Conservation (phyloP, 37 sponge, comb jelly and placozoan species). For the Diacarnus erythraeanus region DNA sequence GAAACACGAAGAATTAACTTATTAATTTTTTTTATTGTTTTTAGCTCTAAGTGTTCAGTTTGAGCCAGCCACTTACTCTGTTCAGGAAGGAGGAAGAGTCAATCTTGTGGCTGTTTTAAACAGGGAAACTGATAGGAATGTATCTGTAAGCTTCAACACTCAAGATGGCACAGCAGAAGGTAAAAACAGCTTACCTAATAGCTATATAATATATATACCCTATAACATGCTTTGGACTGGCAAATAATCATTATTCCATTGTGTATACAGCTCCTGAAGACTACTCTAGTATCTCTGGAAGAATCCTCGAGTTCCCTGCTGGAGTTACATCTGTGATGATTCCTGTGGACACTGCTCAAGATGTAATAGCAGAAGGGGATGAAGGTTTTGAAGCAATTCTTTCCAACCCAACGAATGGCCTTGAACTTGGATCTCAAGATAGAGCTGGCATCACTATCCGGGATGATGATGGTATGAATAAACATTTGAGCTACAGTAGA, state of each 20-base stretch:
- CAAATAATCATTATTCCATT: neutral
- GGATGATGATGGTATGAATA: conserved; percentile 42
- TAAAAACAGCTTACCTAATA: too few species aligned
- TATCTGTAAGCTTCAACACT: conserved; percentile 22
- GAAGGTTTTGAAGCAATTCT: conserved; percentile 43
- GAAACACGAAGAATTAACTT: neutral
- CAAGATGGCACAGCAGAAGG: conserved; percentile 49
- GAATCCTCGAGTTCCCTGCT: conserved; percentile 14
- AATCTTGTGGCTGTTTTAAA: neutral
- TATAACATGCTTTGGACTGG: too few species aligned
- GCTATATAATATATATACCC: too few species aligned
- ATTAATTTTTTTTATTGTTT: too few species aligned
- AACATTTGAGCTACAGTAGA: too few species aligned
- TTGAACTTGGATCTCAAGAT: neutral
- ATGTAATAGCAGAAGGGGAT: conserved; percentile 24
- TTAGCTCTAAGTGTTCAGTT: conserved; percentile 17
- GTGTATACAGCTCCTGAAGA: neutral
- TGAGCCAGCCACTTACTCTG: conserved; percentile 9
- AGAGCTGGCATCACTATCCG: conserved; percentile 20
- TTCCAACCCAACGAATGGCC: neutral
- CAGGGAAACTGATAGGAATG: conserved; percentile 1
- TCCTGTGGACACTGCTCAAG: conserved; percentile 15
- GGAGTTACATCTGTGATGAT: neutral
- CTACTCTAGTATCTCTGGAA: neutral
- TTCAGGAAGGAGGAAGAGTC: neutral